These are phyloP conservation scores for Meandrusa payeni DNA, from an alignment of 2,888 invertebrate genomes.

Conservation along the genomic window DNA sequence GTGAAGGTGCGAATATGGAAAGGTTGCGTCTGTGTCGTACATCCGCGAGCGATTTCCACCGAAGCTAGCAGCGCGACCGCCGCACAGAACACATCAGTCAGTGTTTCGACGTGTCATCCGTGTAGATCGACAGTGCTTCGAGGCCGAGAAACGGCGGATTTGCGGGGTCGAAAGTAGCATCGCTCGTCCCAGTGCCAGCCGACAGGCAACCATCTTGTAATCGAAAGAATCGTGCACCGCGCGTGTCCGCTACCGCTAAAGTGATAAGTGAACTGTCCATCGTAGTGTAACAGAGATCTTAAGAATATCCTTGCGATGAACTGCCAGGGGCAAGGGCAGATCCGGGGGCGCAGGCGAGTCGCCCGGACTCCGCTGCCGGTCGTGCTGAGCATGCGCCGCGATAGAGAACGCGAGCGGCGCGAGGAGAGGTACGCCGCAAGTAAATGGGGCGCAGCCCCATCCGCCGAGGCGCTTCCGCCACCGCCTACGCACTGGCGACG, in stretches of 20 bases:
- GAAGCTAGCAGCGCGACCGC: constrained; percentile 76
- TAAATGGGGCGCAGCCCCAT: constrained; percentile 91
- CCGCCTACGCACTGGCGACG: constrained; percentile 89
- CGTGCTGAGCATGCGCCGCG: constrained; percentile 37
- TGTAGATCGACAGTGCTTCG: constrained; percentile 71
- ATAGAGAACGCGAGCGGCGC: constrained; percentile 39
- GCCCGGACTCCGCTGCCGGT: constrained; percentile 45
- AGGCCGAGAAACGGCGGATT: constrained; percentile 57
- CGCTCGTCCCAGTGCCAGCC: constrained; percentile 37
- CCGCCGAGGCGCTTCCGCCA: constrained; percentile 88
- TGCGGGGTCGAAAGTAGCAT: constrained; percentile 33
- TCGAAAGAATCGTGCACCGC: constrained; percentile 41
- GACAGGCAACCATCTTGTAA: constrained; percentile 67
- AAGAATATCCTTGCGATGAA: constrained; percentile 45
- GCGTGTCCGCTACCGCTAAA: constrained; percentile 51
- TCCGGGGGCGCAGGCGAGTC: constrained; percentile 48
- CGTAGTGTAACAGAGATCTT: constrained; percentile 30
- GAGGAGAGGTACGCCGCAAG: constrained; percentile 84
- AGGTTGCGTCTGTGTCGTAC: constrained; percentile 72
- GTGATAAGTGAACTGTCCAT: constrained; percentile 54
- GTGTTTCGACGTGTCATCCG: constrained; percentile 78
- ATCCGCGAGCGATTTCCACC: constrained; percentile 70
- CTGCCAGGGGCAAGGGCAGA: constrained; percentile 46
- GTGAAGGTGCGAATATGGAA: constrained; percentile 76
- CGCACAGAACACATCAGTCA: constrained; percentile 62